Evolutionary conservation across 2,113 vertebrate genomes (phyloP).

Genomic region (Corythoichthys intestinalis): DNA sequence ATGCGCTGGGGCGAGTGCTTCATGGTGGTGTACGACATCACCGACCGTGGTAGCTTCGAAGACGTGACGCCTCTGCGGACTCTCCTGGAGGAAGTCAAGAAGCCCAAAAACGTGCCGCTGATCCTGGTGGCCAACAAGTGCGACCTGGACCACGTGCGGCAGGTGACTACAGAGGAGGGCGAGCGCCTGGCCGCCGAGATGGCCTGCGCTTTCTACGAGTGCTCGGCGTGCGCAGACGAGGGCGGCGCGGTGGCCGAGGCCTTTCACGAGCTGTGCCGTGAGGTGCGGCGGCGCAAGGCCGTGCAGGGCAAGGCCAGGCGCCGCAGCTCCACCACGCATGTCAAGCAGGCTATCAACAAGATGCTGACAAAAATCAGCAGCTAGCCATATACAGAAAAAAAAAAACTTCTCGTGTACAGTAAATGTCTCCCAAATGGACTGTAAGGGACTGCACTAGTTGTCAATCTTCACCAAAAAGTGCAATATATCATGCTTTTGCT

Average conservation of each 20-base stretch:
- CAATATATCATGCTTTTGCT: not conserved
- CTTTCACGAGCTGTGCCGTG: conserved; percentile 91
- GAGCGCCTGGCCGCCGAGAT: conserved; percentile 92
- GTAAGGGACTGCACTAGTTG: conserved; percentile 20
- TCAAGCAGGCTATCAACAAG: conserved; percentile 98
- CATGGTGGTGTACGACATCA: conserved; percentile 94
- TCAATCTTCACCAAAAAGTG: conserved; percentile 7
- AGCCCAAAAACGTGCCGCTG: conserved; percentile 89
- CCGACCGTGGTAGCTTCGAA: conserved; percentile 92
- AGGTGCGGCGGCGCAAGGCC: conserved; percentile 86
- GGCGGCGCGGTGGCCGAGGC: conserved; percentile 84
- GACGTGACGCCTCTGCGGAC: conserved; percentile 86
- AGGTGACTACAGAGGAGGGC: conserved; percentile 92
- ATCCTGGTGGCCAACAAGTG: conserved; percentile 96
- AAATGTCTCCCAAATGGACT: conserved; percentile 20
- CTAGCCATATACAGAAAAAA: conserved; percentile 53
- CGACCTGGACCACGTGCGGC: conserved; percentile 89
- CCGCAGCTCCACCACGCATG: conserved; percentile 94
- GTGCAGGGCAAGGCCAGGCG: conserved; percentile 91
- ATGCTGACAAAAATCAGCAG: conserved; percentile 99
- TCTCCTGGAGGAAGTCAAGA: conserved; percentile 90
- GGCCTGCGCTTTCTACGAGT: conserved; percentile 94
- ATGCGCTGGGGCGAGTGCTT: conserved; percentile 96
- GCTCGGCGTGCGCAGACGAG: conserved; percentile 90
- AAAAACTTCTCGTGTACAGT: conserved; percentile 13